A percentile compares a stretch with the other conserved stretches of the same genome.
phyloP scores from a whole-genome alignment of 1,140 invertebrate species.

The Pseudomyrmex sp. region DNA sequence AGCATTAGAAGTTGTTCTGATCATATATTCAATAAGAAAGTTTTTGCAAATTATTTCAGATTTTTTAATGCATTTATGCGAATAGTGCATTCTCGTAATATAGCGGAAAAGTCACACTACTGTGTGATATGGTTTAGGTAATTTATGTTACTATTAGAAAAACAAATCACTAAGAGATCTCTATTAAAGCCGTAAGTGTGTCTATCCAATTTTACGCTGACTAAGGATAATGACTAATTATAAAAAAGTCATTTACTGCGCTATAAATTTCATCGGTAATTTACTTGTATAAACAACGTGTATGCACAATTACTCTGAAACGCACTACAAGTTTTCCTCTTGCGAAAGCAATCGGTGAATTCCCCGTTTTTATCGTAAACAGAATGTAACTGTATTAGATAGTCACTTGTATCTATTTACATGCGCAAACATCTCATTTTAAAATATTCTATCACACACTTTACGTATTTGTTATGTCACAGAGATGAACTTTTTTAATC shows the following conservation, averaged over 20 bases:
- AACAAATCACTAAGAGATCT: no score
- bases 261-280: background rate
- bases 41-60: background rate
- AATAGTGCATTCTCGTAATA: background rate
- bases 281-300: background rate
- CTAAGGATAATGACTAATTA: background rate
- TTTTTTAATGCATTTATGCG: background rate
- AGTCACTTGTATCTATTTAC: no score
- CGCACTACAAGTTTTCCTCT: conserved; percentile 39
- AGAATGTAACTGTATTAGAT: background rate
- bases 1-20: no score
- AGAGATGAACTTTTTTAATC: no score
- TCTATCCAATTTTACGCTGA: background rate
- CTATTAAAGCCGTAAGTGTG: no score
- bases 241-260: background rate
- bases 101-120: background rate
- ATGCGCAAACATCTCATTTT: no score
- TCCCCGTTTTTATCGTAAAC: conserved; percentile 47
- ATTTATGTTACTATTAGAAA: conserved; percentile 6
- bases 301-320: background rate
- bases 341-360: conserved; percentile 47
- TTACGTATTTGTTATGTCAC: no score
- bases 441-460: no score
- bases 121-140: background rate
- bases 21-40: background rate